Base-by-base conservation (phyloP, 1,140 invertebrate species). In the Hypsibius dujardini region DNA sequence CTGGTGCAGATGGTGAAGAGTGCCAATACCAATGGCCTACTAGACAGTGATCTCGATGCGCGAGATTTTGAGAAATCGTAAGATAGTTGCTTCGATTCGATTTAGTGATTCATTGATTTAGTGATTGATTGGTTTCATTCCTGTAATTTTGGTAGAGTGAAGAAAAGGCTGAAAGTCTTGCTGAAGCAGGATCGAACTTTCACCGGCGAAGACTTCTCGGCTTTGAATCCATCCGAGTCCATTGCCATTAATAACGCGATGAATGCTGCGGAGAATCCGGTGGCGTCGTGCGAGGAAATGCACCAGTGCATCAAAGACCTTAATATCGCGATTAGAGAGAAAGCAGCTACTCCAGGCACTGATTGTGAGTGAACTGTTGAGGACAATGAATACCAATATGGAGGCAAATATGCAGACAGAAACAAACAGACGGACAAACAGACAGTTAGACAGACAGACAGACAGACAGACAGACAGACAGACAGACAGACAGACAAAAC, bases 1-100 rank as follows among this genome's bases (percentile, higher is more conserved):
- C 81, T 99, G 15, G 94, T 98, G 14, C 96, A 99, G 81, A 99
- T 99, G 96, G 96, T 99, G 1, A 98, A 99, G 79, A 95, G 90
- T 76, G 95, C 95, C 1, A 97, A 99, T 77, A 98, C 95, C 0
- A 98, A 98, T 81, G 95, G 95, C 1, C 79, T 99, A 12, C 79
- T 99, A 46, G 95, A 99, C 78, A 96, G 98, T 78, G 95, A 98
- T 78, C 93, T 92, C 77, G 93, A 80, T 72, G 80, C 80, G 45
- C 77, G 78, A 46, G 79, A 82, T 67, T 81, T 79, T 71, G 81
- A 83, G 74, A 78, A 78, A 70, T 74, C 77, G 79, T 80, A 76
- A 77, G 77, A 75, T 67, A 56, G n/a, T 67, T 67, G 12, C 3
- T 42, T 14, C 42, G 45, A 67, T 67, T 67, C 12, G 42, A 50